A percentile compares a stretch with the other conserved stretches of the same genome.
Conservation (phyloP, 2,113 vertebrate species). For the Morone saxatilis region DNA sequence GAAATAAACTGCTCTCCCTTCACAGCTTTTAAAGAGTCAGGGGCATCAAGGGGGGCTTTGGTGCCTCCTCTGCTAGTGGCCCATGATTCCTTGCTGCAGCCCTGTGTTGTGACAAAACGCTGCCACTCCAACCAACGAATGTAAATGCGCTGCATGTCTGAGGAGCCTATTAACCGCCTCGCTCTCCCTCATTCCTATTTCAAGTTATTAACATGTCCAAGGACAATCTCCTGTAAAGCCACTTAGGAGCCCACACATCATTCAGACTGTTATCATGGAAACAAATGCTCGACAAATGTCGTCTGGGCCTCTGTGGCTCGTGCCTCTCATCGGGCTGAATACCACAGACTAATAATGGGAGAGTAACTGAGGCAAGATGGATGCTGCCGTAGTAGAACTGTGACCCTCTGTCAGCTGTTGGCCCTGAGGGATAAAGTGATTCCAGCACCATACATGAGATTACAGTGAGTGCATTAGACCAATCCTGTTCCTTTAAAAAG, state of each 20-base stretch:
- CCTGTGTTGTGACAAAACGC: not conserved
- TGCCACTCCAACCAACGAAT: not conserved
- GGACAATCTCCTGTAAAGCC: slow-evolving; percentile 30
- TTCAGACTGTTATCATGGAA: slow-evolving; percentile 45
- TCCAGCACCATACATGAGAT: not conserved
- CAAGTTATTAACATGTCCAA: slow-evolving; percentile 15
- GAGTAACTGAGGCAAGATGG: not conserved
- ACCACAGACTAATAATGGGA: not conserved
- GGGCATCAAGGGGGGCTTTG: too few relatives aligned
- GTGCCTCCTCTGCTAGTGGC: too few relatives aligned
- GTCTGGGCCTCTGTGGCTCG: slow-evolving; percentile 15
- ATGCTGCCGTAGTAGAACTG: not conserved
- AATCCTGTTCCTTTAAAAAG: not conserved
- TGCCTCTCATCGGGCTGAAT: not conserved
- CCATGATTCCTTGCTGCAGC: not conserved
- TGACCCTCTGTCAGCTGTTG: not conserved
- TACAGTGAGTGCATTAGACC: not conserved
- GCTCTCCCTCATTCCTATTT: slow-evolving; percentile 6
- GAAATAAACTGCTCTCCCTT: not conserved
- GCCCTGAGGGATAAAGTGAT: not conserved
- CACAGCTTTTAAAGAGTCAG: not conserved
- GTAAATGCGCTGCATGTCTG: slow-evolving; percentile 19
- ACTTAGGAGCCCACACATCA: slow-evolving; percentile 25
- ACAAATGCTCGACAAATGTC: slow-evolving; percentile 13
- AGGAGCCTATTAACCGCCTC: slow-evolving; percentile 7